phyloP scores from a whole-genome alignment of 2,888 invertebrate species.

The Noctuana brunneofusca region DNA sequence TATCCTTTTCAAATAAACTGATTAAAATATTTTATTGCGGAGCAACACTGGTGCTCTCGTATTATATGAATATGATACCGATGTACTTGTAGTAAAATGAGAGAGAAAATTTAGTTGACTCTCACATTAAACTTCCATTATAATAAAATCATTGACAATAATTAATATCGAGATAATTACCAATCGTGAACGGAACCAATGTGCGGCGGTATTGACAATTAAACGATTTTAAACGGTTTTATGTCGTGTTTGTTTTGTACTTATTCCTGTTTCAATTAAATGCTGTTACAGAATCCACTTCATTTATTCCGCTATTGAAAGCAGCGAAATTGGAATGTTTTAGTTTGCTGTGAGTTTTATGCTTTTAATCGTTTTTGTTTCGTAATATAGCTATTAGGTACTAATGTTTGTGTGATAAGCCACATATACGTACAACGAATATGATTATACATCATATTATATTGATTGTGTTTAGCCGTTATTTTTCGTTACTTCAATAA shows the following conservation, averaged over 20 bases:
- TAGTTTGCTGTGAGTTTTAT: slow-evolving; percentile 27
- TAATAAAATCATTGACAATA: slow-evolving; percentile 14
- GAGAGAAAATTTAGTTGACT: background rate
- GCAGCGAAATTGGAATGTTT: slow-evolving; percentile 25
- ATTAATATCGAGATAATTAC: slow-evolving; percentile 17
- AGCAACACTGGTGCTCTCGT: too few relatives aligned
- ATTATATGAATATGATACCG: too few relatives aligned
- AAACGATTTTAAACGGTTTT: slow-evolving; percentile 28
- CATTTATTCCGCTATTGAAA: slow-evolving; percentile 28
- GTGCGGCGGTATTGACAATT: slow-evolving; percentile 21
- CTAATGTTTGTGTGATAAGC: background rate
- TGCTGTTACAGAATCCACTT: slow-evolving; percentile 28
- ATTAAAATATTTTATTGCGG: too few relatives aligned
- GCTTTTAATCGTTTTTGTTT: slow-evolving; percentile 26
- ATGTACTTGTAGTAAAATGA: background rate
- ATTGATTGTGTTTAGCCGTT: too few relatives aligned
- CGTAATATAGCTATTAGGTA: slow-evolving; percentile 2
- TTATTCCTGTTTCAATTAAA: slow-evolving; percentile 30
- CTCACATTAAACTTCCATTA: background rate
- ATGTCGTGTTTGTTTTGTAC: slow-evolving; percentile 31
- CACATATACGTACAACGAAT: too few relatives aligned
- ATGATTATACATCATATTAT: background rate
- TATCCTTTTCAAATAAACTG: too few relatives aligned
- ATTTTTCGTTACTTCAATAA: too few relatives aligned
- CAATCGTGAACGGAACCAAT: slow-evolving; percentile 12